Conservation (phyloP, 1,140 invertebrate genomes). For the Drosophila truncata region DNA sequence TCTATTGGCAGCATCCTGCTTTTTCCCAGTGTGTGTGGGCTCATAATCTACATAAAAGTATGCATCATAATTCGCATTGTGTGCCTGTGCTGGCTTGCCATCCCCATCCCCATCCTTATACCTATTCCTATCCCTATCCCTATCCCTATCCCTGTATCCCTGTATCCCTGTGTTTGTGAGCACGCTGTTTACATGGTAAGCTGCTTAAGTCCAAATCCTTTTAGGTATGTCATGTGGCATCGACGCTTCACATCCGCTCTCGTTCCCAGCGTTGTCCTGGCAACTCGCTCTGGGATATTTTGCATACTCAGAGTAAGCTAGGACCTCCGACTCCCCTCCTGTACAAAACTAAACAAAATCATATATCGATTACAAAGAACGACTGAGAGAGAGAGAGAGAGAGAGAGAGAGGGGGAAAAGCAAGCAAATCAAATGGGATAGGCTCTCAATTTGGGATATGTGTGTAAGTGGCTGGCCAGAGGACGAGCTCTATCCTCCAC, state of each 20-base stretch:
- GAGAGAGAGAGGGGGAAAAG: neutral
- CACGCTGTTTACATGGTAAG: constrained; percentile 72
- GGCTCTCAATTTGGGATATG: constrained; percentile 31
- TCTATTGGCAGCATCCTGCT: constrained; percentile 8
- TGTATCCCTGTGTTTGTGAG: constrained; percentile 29
- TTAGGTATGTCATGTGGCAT: constrained; percentile 77
- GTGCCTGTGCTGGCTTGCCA: no score
- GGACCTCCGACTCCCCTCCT: neutral
- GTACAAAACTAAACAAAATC: constrained; percentile 75
- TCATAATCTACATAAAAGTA: constrained; percentile 79
- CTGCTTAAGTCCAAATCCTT: constrained; percentile 79
- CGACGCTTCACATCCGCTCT: constrained; percentile 39
- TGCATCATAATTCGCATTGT: constrained; percentile 60
- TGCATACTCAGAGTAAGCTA: constrained; percentile 38
- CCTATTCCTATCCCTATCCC: no score
- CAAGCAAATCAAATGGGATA: constrained; percentile 59
- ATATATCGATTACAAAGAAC: constrained; percentile 73
- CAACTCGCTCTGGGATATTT: constrained; percentile 71
- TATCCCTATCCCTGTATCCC: neutral
- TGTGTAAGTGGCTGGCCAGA: constrained; percentile 29
- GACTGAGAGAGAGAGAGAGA: neutral
- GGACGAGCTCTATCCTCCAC: neutral
- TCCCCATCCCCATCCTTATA: no score
- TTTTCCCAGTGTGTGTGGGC: constrained; percentile 39
- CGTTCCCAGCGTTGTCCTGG: constrained; percentile 38